Evolutionary conservation across 2,113 vertebrate genomes (phyloP), one percentile per base, ranked within the genome.

Genomic region (Peromyscus californicus): DNA sequence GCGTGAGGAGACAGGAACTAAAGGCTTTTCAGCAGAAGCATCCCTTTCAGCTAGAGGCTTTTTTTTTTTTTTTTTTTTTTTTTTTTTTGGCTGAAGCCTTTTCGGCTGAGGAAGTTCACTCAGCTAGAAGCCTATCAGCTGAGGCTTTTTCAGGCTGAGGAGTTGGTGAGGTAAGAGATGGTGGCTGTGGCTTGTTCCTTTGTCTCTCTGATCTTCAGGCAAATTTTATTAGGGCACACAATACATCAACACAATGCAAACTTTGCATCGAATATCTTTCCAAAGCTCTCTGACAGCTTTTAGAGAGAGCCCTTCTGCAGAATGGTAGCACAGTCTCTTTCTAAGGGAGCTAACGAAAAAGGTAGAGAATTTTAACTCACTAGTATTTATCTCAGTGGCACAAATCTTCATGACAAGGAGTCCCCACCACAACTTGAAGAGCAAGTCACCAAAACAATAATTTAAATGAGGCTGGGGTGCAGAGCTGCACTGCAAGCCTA

Each of bases 331-430:
- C 48, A 95, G 85, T 94, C 54, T 95, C 84, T 96, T 72, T 90
- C 92, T 89, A 91, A 79, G 59, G 26, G 67, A 96, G 70, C 93
- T 94, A 88, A 93, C 65, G 4, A 24, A 94, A 97, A 91, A 94
- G 63, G 54, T 61, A 91, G 67, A 89, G 65, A 90, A 94, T 87
- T 89, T 94, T 91, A 96, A 75, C 92, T 97, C 95, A 54, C 45
- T 93, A 91, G 89, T 96, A 65, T 97, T 96, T 97, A 74, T 97
- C 94, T 94, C 97, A 82, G 95, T 96, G 42, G 95, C 57, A 84
- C 96, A 97, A 94, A 85, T 98, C 97, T 95, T 93, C 57, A 26
- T 92, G 94, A 96, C 95, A 96, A 96, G 48, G 48, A 61, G 42
- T 87, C 67, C 67, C 93, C 92, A 93, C 92, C 67, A 86, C 93